Percentiles rank a stretch among this genome's conserved stretches.
These are phyloP conservation scores for Catajapyx aquilonaris DNA, from an alignment of 1,140 invertebrate genomes.

Conservation along the genomic window DNA sequence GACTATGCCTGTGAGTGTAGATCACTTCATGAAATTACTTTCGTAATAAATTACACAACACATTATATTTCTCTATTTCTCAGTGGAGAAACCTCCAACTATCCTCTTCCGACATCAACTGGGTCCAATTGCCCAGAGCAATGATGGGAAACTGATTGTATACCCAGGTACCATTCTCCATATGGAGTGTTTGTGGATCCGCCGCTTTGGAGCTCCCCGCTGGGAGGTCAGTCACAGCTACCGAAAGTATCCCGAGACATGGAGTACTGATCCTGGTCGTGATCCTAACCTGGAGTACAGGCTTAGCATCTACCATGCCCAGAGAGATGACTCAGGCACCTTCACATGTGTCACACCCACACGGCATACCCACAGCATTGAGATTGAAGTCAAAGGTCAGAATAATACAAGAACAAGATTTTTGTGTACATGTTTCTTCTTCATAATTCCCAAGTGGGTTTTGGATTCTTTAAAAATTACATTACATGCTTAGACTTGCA, in stretches of 20 bases:
- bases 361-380: slow-evolving; percentile 51
- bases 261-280: slow-evolving; percentile 55
- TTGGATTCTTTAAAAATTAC: slow-evolving; percentile 4
- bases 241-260: slow-evolving; percentile 55
- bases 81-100: slow-evolving; percentile 67
- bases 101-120: slow-evolving; percentile 57
- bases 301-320: slow-evolving; percentile 53
- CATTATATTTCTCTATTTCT: slow-evolving; percentile 6
- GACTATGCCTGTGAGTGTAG: slow-evolving; percentile 62
- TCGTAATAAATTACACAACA: too few species aligned
- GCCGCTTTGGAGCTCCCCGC: slow-evolving; percentile 58
- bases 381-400: slow-evolving; percentile 51
- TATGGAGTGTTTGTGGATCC: slow-evolving; percentile 69
- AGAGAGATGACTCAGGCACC: slow-evolving; percentile 51
- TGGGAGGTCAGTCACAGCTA: slow-evolving; percentile 53
- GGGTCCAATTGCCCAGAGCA: slow-evolving; percentile 66
- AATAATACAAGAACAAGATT: too few species aligned
- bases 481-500: too few species aligned
- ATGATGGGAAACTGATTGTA: slow-evolving; percentile 59
- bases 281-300: slow-evolving; percentile 60
- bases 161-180: slow-evolving; percentile 64
- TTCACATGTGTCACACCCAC: slow-evolving; percentile 65
- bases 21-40: too few species aligned
- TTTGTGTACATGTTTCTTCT: not conserved
- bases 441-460: not conserved